Base-by-base conservation (phyloP, 23 tunicate species). In the Trididemnum miniatum region DNA sequence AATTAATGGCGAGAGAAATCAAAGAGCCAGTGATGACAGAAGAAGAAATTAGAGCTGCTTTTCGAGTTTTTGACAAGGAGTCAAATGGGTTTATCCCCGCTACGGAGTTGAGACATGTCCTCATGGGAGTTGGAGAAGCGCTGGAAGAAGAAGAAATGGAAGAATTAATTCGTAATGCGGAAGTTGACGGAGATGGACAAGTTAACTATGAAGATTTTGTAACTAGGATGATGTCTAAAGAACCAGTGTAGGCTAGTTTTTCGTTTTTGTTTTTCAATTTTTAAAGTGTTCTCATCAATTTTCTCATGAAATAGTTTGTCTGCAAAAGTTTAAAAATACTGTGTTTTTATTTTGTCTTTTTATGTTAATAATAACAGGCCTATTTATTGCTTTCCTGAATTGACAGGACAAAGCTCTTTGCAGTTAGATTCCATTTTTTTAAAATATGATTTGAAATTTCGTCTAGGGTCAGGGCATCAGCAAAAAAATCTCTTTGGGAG, bases 181-280 rank as follows among this genome's bases (percentile, higher is more conserved):
- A 85, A 3, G 83, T 85, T 32, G 89, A 85, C 37, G 89, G 89
- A 1, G 89, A 85, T 57, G 89, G 89, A 65, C 89, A 85, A 77
- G 52, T 78, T 1, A 86, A 86, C 34, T 86, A 86, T 71, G 84
- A 86, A 57, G 84, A 79, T 50, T 86, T 86, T 60, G 90, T 86
- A 34, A 78, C 90, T 27, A 69, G 84, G 31, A 78, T 78, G 90
- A 52, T 86, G 72, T 34, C 84, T 0, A 78, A 79, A 36, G 77
- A 86, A 71, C 81, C 79, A 51, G 49, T 1, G 20, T 67, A 50
- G n/a, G n/a, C n/a, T n/a, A n/a, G n/a, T n/a, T n/a, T n/a, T n/a
- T n/a, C n/a, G n/a, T n/a, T n/a, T n/a, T n/a, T n/a, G n/a, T n/a
- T n/a, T n/a, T n/a, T n/a, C n/a, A n/a, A n/a, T n/a, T n/a, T n/a